Percentiles rank a stretch among this genome's conserved stretches.
Conservation (phyloP, 2,888 invertebrate genomes). For the Volucella inflata region DNA sequence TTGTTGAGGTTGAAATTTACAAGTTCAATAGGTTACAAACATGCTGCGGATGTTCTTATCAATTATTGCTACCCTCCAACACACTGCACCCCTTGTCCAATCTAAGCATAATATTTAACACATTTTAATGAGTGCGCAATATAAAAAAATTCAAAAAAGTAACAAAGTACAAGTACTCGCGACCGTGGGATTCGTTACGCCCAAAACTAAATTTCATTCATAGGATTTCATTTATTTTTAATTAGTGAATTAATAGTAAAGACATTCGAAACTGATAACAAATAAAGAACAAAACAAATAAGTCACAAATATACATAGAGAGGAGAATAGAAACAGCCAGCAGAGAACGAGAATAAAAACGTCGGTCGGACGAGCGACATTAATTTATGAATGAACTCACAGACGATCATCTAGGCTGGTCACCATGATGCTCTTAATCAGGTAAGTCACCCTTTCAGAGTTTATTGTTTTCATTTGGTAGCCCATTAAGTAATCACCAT, state of each 20-base stretch:
- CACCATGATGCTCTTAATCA: constrained; percentile 73
- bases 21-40: constrained; percentile 59
- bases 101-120: constrained; percentile 21
- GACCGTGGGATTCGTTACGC: constrained; percentile 26
- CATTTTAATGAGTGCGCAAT: constrained; percentile 25
- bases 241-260: constrained; percentile 60
- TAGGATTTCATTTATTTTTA: constrained; percentile 65
- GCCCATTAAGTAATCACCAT: constrained; percentile 49
- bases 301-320: constrained; percentile 5
- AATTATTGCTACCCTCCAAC: not conserved
- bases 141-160: constrained; percentile 10
- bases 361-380: constrained; percentile 1
- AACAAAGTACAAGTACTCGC: constrained; percentile 21
- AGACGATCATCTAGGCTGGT: constrained; percentile 42
- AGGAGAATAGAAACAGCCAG: not conserved
- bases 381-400: constrained; percentile 65
- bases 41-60: constrained; percentile 62
- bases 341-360: not conserved
- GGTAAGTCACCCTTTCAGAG: constrained; percentile 47
- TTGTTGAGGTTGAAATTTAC: constrained; percentile 48
- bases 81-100: not conserved
- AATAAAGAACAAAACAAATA: constrained; percentile 44
- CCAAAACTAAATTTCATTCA: constrained; percentile 60
- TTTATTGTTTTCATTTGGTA: constrained; percentile 39
- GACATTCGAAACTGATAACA: constrained; percentile 22